Base-by-base conservation (phyloP, 2,797 vertebrate genomes). In the Microctenopoma stevenorrisi region DNA sequence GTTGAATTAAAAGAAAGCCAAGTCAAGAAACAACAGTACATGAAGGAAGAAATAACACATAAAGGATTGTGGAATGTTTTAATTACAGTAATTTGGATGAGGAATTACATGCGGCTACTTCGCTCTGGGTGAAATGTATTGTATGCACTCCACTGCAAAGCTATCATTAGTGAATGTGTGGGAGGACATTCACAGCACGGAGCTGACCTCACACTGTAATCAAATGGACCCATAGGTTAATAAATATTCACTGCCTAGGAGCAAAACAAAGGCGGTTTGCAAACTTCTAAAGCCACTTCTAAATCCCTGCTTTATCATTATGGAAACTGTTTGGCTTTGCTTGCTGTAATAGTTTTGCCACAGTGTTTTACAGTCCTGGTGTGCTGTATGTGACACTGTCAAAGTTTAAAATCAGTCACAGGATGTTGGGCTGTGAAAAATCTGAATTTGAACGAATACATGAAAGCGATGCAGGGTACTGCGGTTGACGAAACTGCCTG, bases 51-150 rank as follows among this genome's bases (percentile, higher is more conserved):
- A 69, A 81, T 70, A 83, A 84, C 78, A 79, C 64, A 87, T 83
- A 82, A 86, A 89, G 76, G 60, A 80, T 79, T 53, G 78, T 67
- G 89, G 89, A 93, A 93, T 93, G 81, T 89, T 90, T 90, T 91
- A 93, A 94, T 93, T 90, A 91, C 88, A 90, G 87, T 93, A 49
- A 91, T 92, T 91, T 84, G 74, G 73, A 82, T 86, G 88, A 82
- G 58, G 86, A 88, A 93, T 91, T 92, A 89, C 74, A 84, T 85
- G 85, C 75, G 87, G 85, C 87, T 80, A 79, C 80, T 85, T 79
- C 68, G 30, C 79, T 89, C 71, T 81, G 84, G 76, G 72, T 83
- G 43, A 88, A 86, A 84, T 77, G 81, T 78, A 91, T 90, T 86
- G 88, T 92, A 82, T 83, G 72, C 51, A 11, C 79, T 89, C 64